A percentile compares a stretch with the other conserved stretches of the same genome.
Conservation (phyloP, 2,113 vertebrate genomes). For the Mus musculus region GRCm39 chr16:48778001-48778500, state of each 20-base stretch:
- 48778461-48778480: not conserved
- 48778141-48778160: slow-evolving; percentile 45
- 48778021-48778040: slow-evolving; percentile 82
- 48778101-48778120: slow-evolving; percentile 63
- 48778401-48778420: slow-evolving; percentile 43
- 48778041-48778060: slow-evolving; percentile 79
- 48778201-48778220: slow-evolving; percentile 16
- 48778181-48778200: slow-evolving; percentile 61
- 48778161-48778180: slow-evolving; percentile 27
- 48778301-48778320: not conserved
- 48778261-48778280: not conserved
- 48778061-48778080: slow-evolving; percentile 81
- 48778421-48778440: not conserved
- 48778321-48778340: not conserved
- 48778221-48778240: slow-evolving; percentile 26
- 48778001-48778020: slow-evolving; percentile 76
- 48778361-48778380: slow-evolving; percentile 24
- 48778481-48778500: not conserved
- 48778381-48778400: slow-evolving; percentile 35
- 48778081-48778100: slow-evolving; percentile 52
- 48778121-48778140: slow-evolving; percentile 55
- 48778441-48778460: not conserved
- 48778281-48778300: slow-evolving; percentile 55
- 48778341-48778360: not conserved
- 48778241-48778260: slow-evolving; percentile 35